phyloP scores from a whole-genome alignment of 37 sponge, comb jelly and placozoan species.

The Ianthella basta region DNA sequence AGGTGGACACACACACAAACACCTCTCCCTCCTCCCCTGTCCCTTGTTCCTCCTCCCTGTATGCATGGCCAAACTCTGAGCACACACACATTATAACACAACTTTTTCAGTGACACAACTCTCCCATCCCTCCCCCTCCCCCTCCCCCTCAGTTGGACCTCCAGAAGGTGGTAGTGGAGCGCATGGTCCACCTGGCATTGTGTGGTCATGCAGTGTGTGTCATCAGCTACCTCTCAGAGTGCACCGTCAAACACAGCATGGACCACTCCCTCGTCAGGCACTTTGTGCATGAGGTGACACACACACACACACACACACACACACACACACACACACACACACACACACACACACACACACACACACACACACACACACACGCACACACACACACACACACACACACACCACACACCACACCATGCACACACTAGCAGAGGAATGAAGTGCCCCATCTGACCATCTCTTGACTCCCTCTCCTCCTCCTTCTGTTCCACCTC shows the following conservation, averaged over 20 bases:
- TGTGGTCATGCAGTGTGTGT: constrained; percentile 80
- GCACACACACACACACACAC: background rate
- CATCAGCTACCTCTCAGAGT: constrained; percentile 25
- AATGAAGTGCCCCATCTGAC: constrained; percentile 59
- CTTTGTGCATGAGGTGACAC: constrained; percentile 81
- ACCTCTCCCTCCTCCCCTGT: too few relatives aligned
- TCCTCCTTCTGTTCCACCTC: background rate
- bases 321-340: background rate
- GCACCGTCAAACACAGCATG: constrained; percentile 55
- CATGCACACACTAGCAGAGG: background rate
- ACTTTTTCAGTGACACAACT: too few relatives aligned
- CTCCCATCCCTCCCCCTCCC: too few relatives aligned
- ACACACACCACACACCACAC: background rate
- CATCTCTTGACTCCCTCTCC: constrained; percentile 33
- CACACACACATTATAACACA: too few relatives aligned
- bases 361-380: constrained; percentile 9
- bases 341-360: background rate
- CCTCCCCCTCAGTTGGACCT: constrained; percentile 60
- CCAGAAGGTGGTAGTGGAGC: constrained; percentile 74
- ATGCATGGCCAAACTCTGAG: too few relatives aligned
- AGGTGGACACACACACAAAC: too few relatives aligned
- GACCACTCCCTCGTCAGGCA: constrained; percentile 89
- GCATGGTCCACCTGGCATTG: constrained; percentile 78
- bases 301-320: too few relatives aligned
- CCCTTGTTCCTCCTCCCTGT: too few relatives aligned